These are phyloP conservation scores for Thomomys bottae DNA, from an alignment of 2,113 vertebrate species.

Conservation along the genomic window DNA sequence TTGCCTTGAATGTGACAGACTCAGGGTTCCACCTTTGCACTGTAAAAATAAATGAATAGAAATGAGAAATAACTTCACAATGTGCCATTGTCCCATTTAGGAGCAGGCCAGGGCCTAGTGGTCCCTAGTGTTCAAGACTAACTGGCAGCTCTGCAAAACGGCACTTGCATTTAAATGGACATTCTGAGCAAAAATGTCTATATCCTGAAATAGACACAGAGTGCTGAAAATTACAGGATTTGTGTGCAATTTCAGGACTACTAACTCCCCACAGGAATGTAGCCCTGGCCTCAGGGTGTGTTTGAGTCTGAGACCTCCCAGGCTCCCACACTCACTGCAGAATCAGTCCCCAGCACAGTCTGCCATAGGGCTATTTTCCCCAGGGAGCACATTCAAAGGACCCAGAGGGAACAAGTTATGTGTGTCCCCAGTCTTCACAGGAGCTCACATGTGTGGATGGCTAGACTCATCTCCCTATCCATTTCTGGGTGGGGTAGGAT, in stretches of 20 bases:
- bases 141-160: neutral
- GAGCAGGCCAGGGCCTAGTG: too few species aligned
- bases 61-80: neutral
- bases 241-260: neutral
- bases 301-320: neutral
- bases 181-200: neutral
- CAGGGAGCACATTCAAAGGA: neutral
- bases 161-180: neutral
- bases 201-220: constrained; percentile 1
- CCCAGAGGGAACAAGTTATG: too few species aligned
- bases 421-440: too few species aligned
- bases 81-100: accelerated
- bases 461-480: accelerated
- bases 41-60: neutral
- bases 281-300: accelerated
- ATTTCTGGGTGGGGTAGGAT: neutral
- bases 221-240: constrained; percentile 26
- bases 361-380: too few species aligned
- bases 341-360: neutral
- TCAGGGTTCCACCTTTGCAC: neutral
- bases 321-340: accelerated
- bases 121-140: too few species aligned
- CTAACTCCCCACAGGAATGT: neutral
- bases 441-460: accelerated
- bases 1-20: neutral